Base-by-base conservation (phyloP, 2,797 vertebrate genomes). In the Novumbra hubbsi region DNA sequence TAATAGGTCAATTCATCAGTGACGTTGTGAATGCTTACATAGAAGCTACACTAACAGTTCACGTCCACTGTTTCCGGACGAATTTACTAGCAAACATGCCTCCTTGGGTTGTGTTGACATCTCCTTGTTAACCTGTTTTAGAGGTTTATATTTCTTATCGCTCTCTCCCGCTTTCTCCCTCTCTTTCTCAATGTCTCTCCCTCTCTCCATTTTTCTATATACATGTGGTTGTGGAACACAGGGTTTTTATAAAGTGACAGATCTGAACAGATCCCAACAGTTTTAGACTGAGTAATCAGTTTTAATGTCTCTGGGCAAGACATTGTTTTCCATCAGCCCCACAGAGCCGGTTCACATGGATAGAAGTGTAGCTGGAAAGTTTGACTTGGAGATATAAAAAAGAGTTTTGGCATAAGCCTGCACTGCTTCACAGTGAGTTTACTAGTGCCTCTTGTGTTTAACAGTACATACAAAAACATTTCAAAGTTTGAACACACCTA, bases 181-280 rank as follows among this genome's bases (percentile, higher is more conserved):
- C 16, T 49, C 14, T 55, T 17, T 55, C 5, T 52, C 19, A 19
- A 1, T 52, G 17, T 52, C n/a, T 57, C 8, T 24, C 4, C 17
- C 2, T 57, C 9, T 57, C n/a, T 60, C 55, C 55, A 27, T 24
- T 8, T 50, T 67, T 49, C 5, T 50, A 28, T 70, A 74, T 71
- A 34, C 63, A 48, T 66, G n/a, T 16, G 67, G 16, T 64, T 76
- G 71, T 38, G 16, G 45, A 71, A 65, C 41, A 32, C 30, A 34
- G 3, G 73, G 69, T 66, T 76, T 80, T 83, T 21, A 76, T 38
- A 21, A 27, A 4, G 30, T n/a, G 74, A 74, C 78, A 80, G 41
- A 64, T 73, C 70, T 80, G 38, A 63, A 21, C 68, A 32, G 72
- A 72, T 71, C 76, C 72, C n/a, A 28, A 68, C 21, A 73, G 70